Evolutionary conservation across 2,113 vertebrate species (phyloP), one percentile per base, ranked within the genome.

Genomic region (Caloenas nicobarica): DNA sequence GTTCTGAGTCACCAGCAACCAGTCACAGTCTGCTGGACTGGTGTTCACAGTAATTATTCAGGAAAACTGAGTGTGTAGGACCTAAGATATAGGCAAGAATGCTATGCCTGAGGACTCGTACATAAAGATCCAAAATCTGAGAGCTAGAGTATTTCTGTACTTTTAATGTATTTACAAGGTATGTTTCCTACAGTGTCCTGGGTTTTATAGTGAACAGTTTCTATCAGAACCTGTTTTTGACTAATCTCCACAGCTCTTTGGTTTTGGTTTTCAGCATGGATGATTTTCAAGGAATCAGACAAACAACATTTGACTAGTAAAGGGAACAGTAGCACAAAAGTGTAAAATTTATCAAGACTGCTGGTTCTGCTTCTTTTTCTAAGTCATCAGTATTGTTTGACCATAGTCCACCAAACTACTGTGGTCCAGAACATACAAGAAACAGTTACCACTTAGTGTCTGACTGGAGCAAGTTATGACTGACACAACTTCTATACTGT

Each of bases 141-240:
- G 16, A 60, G 19, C 4, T 69, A 22, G 40, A 31, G 23, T 22
- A 76, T 44, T 57, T 82, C 24, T 80, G 3, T 24, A 38, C 9
- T 29, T 62, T 60, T 69, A 18, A 15, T 29, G 1, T 42, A 26
- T 82, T 90, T 74, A 23, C 0, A 0, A 65, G 16, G 9, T 33
- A 29, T 6, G 7, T n/a, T 66, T 65, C 29, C 70, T 66, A 31
- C 11, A 50, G 17, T 53, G 17, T 17, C 6, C 10, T 19, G 3
- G 48, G 48, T 60, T 56, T 90, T 48, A 28, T 25, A 36, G 25
- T 5, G 19, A 91, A 29, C 9, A 16, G 6, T 15, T 58, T 8
- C 14, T 38, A 18, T 28, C 6, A 23, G 85, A 72, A 50, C 5
- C 8, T 23, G 3, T 3, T 66, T 90, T 81, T 53, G 25, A 31